Evolutionary conservation across 2,797 vertebrate genomes (phyloP), one percentile per base, ranked within the genome.

Genomic region (Strix occidentalis): DNA sequence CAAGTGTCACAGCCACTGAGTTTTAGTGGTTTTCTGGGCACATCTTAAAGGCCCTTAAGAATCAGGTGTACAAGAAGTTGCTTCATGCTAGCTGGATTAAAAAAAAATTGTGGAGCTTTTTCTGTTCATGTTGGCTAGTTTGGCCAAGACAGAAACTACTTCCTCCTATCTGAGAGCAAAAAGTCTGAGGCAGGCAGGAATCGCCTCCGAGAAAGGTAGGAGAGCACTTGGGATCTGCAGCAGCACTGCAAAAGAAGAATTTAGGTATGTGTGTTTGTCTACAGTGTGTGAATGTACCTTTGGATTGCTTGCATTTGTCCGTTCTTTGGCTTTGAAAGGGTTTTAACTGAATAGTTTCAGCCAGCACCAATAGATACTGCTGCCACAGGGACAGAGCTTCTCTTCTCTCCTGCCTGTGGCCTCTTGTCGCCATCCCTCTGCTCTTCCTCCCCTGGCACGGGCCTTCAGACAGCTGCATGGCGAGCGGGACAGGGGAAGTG

Each of bases 1-100:
- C 89, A 95, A 94, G 93, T 95, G 89, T 89, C 95, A 96, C 33
- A 96, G 51, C 74, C 68, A 93, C 43, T 97, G 95, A 95, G 45
- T 95, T 96, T 95, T 93, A 96, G 58, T 86, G 94, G 74, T 80
- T 97, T 97, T 96, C 87, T 94, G 86, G 90, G 87, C 70, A 95
- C 86, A 96, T 71, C 53, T 97, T 79, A 95, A 94, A 96, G 91
- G 68, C 51, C 17, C 26, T 81, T 89, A 95, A 66, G 80, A 97
- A 94, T 97, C 81, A 94, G 81, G 88, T 89, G 87, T 95, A 89
- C 61, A 93, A 96, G 86, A 91, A 97, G 68, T 93, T 97, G 72
- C 63, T 95, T 92, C 88, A 83, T 81, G 61, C 84, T 97, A 96
- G 96, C 82, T 90, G 75, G 21, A 68, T 95, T 95, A 71, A 97